phyloP scores from a whole-genome alignment of 1,140 invertebrate species.

The Pseudomyrmex gracilis region DNA sequence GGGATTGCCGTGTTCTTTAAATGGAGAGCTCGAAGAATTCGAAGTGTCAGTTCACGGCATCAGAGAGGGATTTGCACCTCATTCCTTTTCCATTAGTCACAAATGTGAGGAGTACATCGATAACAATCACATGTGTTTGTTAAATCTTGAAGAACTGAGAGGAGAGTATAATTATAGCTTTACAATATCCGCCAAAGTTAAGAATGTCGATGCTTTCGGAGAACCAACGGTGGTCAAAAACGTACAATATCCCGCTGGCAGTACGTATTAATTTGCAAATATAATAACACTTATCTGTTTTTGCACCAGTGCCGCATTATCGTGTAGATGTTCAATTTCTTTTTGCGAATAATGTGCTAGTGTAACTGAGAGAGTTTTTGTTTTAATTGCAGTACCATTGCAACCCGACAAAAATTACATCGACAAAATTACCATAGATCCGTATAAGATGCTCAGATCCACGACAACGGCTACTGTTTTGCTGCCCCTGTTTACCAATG shows the following conservation, averaged over 20 bases:
- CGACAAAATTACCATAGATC: slow-evolving; percentile 77
- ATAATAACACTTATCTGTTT: not conserved
- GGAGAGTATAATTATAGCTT: slow-evolving; percentile 79
- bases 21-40: slow-evolving; percentile 75
- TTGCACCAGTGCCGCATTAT: too few relatives aligned
- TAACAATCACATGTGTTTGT: slow-evolving; percentile 62
- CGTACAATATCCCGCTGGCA: slow-evolving; percentile 78
- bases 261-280: slow-evolving; percentile 68
- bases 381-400: slow-evolving; percentile 75
- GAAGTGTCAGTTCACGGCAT: slow-evolving; percentile 70
- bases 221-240: slow-evolving; percentile 11
- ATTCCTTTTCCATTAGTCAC: slow-evolving; percentile 19
- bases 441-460: slow-evolving; percentile 75
- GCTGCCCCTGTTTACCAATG: slow-evolving; percentile 78
- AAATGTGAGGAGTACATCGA: slow-evolving; percentile 15
- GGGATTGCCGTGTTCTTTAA: slow-evolving; percentile 76
- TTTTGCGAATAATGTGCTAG: too few relatives aligned
- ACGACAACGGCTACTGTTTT: slow-evolving; percentile 76
- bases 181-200: slow-evolving; percentile 71
- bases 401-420: slow-evolving; percentile 74
- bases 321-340: too few relatives aligned
- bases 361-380: not conserved
- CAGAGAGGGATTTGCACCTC: slow-evolving; percentile 60
- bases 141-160: slow-evolving; percentile 70
- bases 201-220: slow-evolving; percentile 60